A percentile compares a stretch with the other conserved stretches of the same genome.
Evolutionary conservation across 2,888 invertebrate genomes (phyloP).

Genomic region (Unio pictorum): DNA sequence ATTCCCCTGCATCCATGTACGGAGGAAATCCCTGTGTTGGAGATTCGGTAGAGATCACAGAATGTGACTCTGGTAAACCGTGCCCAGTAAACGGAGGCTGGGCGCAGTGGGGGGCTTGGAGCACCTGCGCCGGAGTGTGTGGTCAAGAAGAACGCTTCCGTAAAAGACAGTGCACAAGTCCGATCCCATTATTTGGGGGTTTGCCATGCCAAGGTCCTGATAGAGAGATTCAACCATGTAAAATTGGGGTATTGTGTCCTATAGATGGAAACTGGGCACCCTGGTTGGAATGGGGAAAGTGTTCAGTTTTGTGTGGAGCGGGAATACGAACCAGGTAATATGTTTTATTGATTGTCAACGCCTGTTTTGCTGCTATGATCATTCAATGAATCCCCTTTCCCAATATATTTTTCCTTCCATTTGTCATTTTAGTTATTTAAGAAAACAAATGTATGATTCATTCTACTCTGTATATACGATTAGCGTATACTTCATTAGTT

Average conservation of each 20-base stretch:
- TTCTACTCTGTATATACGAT: no score
- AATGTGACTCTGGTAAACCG: conserved; percentile 16
- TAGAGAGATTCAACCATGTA: conserved; percentile 11
- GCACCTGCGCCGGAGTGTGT: conserved; percentile 22
- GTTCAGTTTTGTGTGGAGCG: conserved; percentile 21
- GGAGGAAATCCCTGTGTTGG: conserved; percentile 26
- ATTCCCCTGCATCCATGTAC: conserved; percentile 19
- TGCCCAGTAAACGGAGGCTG: conserved; percentile 30
- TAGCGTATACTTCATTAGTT: no score
- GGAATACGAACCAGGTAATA: conserved; percentile 6
- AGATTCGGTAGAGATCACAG: conserved; percentile 9
- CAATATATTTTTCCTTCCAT: no score
- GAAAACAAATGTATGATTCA: no score
- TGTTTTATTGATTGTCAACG: no score
- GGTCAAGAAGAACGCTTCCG: conserved; percentile 14
- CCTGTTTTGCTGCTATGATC: no score
- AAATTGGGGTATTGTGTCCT: conserved; percentile 20
- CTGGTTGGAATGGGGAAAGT: conserved; percentile 17
- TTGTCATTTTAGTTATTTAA: no score
- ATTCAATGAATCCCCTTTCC: no score
- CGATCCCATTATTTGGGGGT: conserved; percentile 27
- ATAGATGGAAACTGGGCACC: conserved; percentile 24
- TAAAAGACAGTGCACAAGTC: conserved; percentile 22
- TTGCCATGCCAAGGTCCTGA: conserved; percentile 12
- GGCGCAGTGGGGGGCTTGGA: conserved; percentile 22